Evolutionary conservation across 2,888 invertebrate genomes (phyloP), one percentile per base, ranked within the genome.

Genomic region (Tipula confusa): DNA sequence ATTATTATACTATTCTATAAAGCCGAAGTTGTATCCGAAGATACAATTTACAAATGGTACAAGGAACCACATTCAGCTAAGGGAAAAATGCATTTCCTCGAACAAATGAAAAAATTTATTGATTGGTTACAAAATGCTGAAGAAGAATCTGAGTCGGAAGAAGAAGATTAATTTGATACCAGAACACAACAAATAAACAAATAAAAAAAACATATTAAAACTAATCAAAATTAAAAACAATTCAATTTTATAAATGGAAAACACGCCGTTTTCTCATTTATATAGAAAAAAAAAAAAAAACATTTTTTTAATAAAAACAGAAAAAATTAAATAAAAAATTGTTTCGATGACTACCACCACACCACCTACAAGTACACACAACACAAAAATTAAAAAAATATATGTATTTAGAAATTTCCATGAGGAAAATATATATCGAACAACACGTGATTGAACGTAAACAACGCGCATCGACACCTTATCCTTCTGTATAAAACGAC

Each of bases 121-220:
- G 98, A 98, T 90, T 98, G 98, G 98, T 92, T 98, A 86, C 96
- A 98, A 90, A 98, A 94, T 90, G 98, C 98, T 84, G 98, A 98
- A 90, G 98, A 98, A 89, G 90, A 90, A 87, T 88, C 89, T 24
- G 89, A 89, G 86, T 89, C 89, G 84, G 89, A 90, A 84, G 90
- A 89, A 85, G 89, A 90, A 84, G 88, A 88, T 82, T 86, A 86
- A 84, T n/a, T 79, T 2, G 5, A 29, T 29, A 80, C 0, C 29
- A 80, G 29, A 80, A n/a, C 9, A 29, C 29, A 80, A 80, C 80
- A 29, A n/a, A n/a, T n/a, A n/a, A n/a, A n/a, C n/a, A n/a, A n/a
- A 80, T 80, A 29, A 80, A 29, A 80, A 29, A 48, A 80, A 80
- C 31, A 80, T 80, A 29, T 29, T 80, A 28, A 80, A 80, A 80